A percentile compares a stretch with the other conserved stretches of the same genome.
Conservation (phyloP, 2,797 vertebrate genomes). For the Takifugu rubripes region DNA sequence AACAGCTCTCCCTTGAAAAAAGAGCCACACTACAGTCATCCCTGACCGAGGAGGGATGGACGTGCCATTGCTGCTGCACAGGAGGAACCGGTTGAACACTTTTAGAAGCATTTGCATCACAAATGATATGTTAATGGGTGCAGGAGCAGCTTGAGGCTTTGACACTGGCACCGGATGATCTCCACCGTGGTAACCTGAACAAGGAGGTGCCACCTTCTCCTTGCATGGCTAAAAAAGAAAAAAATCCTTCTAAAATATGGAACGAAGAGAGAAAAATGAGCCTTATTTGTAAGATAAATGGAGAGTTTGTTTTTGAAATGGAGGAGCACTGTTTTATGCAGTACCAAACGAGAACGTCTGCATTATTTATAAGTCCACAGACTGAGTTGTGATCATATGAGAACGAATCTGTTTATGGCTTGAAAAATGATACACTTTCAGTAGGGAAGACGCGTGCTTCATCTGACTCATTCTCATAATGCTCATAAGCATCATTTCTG, state of each 20-base stretch:
- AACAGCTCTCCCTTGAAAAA: too few species aligned
- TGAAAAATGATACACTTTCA: conserved; percentile 54
- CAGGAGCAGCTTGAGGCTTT: not conserved
- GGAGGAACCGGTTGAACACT: too few species aligned
- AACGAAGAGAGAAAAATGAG: conserved; percentile 15
- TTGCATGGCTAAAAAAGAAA: not conserved
- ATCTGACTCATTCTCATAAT: conserved; percentile 36
- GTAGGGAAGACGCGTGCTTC: conserved; percentile 25
- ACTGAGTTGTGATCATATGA: conserved; percentile 34
- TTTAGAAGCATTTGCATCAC: too few species aligned
- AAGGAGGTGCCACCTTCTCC: not conserved
- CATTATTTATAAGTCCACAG: conserved; percentile 22
- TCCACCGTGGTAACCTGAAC: not conserved
- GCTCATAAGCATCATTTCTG: conserved; percentile 34
- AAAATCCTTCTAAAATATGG: too few species aligned
- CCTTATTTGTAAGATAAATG: conserved; percentile 49
- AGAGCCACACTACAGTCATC: too few species aligned
- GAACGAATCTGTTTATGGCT: conserved; percentile 59
- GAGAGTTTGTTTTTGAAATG: conserved; percentile 52
- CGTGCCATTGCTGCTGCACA: too few species aligned
- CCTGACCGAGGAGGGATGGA: too few species aligned
- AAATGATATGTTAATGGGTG: too few species aligned
- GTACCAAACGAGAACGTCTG: conserved; percentile 58
- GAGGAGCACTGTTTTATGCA: conserved; percentile 32
- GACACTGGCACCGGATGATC: not conserved